Conservation (phyloP, 2,113 vertebrate genomes). For the Chelonoidis abingdonii region DNA sequence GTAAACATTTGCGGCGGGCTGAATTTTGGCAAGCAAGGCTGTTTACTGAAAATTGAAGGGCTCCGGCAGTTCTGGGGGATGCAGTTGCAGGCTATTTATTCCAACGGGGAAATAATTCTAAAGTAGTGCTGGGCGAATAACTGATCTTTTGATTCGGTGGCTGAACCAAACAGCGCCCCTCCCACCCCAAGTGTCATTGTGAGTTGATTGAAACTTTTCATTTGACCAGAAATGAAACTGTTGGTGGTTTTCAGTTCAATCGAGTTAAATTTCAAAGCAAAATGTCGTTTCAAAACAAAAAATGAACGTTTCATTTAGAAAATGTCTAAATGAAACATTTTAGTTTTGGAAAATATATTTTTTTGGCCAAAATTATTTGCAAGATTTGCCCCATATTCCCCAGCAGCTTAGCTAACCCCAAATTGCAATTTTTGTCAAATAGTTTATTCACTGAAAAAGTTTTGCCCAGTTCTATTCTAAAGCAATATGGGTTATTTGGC, state of each 20-base stretch:
- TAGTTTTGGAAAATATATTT: not conserved
- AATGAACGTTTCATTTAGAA: not conserved
- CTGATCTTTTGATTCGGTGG: not conserved
- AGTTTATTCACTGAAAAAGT: not conserved
- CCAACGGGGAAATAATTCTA: slow-evolving; percentile 4
- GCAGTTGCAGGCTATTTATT: not conserved
- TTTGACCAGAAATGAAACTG: not conserved
- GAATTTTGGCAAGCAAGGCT: slow-evolving; percentile 23
- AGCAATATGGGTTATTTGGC: not conserved
- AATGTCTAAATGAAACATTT: not conserved
- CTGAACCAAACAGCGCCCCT: not conserved
- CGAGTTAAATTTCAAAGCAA: not conserved
- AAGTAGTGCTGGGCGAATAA: not conserved
- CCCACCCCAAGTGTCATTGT: not conserved
- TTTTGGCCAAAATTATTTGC: not conserved
- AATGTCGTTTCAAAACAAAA: not conserved
- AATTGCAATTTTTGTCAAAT: no score
- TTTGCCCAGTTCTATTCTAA: not conserved
- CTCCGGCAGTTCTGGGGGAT: not conserved
- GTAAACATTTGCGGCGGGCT: slow-evolving; percentile 20
- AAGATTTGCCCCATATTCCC: not conserved
- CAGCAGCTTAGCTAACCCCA: no score
- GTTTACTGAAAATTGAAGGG: slow-evolving; percentile 23
- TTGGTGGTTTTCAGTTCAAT: not conserved
- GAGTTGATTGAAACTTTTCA: not conserved